Evolutionary conservation across 1,140 invertebrate genomes (phyloP).

Genomic region (Eriocheir sinensis): DNA sequence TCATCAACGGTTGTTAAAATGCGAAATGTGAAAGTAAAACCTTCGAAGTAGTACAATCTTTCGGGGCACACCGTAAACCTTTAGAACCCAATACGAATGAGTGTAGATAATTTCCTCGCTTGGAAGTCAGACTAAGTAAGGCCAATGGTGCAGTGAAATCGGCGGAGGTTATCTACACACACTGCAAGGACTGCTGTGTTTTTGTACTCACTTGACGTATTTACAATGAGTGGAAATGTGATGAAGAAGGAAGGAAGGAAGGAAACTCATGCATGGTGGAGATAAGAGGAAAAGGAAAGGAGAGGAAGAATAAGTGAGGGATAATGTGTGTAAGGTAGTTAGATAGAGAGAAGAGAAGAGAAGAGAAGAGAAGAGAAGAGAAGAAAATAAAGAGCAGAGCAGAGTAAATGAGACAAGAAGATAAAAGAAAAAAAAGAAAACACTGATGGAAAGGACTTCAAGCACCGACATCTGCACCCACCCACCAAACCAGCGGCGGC

Average conservation of each 20-base stretch:
- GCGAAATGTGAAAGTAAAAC: too few species aligned
- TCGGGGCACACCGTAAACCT: not conserved
- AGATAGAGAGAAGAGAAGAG: not conserved
- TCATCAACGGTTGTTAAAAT: not conserved
- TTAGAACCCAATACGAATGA: not conserved
- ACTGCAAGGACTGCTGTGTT: not conserved
- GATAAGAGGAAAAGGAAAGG: too few species aligned
- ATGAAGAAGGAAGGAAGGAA: too few species aligned
- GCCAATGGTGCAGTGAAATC: not conserved
- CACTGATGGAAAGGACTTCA: too few species aligned
- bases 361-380: not conserved
- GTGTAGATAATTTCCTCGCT: not conserved
- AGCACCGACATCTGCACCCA: too few species aligned
- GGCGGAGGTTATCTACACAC: not conserved
- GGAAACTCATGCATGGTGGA: not conserved
- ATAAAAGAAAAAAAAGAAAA: too few species aligned
- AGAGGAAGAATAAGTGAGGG: not conserved
- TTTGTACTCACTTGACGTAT: not conserved
- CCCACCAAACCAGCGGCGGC: too few species aligned
- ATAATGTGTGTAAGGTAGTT: not conserved
- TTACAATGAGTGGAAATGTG: not conserved
- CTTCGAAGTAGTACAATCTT: not conserved
- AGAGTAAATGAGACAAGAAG: too few species aligned
- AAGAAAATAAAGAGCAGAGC: not conserved
- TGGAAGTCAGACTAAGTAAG: not conserved